Conservation (phyloP, 2,113 vertebrate genomes). For the Rhadina sibilatrix region DNA sequence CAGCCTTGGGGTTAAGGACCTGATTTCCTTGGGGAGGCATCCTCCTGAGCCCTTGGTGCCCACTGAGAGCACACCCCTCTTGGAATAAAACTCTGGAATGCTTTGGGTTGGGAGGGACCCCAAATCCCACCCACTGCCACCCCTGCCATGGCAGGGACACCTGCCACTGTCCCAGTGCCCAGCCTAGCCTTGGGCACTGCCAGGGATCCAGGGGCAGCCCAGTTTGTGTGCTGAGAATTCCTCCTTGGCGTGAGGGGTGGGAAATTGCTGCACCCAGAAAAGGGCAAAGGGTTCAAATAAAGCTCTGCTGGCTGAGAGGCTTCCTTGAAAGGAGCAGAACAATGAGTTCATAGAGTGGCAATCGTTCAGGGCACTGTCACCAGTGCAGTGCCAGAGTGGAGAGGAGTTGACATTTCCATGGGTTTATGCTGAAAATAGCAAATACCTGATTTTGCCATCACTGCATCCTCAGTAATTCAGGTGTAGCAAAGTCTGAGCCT, state of each 20-base stretch:
- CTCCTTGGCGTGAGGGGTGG: not conserved
- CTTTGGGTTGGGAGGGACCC: accelerated
- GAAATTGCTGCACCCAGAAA: not conserved
- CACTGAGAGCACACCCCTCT: accelerated
- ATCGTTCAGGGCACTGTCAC: not conserved
- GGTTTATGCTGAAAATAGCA: not conserved
- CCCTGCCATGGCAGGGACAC: not conserved
- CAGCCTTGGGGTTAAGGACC: not conserved
- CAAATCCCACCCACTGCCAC: accelerated
- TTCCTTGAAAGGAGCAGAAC: not conserved
- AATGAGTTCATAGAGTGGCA: accelerated
- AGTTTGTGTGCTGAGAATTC: not conserved
- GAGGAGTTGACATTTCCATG: not conserved
- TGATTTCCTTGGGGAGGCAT: not conserved
- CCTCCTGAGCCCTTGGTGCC: not conserved
- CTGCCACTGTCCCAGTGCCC: not conserved
- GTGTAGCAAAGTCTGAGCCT: not conserved
- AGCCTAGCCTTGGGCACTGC: not conserved
- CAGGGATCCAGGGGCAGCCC: not conserved
- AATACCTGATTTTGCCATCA: not conserved
- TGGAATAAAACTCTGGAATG: not conserved
- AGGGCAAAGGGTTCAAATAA: accelerated
- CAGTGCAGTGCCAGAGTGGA: not conserved
- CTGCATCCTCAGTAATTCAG: not conserved
- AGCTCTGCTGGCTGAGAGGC: not conserved